phyloP scores from a whole-genome alignment of 2,113 vertebrate species.

The Rhodinocichla rosea region DNA sequence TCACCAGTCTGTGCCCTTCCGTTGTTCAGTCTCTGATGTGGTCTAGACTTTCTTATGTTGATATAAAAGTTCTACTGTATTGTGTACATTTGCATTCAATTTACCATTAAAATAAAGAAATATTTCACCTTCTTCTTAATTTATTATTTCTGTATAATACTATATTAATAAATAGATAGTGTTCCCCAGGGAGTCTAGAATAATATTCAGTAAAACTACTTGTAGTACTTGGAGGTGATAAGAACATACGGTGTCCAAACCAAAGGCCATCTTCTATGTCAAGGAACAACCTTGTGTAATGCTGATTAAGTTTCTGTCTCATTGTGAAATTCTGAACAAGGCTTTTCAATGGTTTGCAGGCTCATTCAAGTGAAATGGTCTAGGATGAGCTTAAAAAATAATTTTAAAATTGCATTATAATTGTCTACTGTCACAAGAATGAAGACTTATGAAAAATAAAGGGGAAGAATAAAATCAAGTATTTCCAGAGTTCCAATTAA shows the following conservation, averaged over 20 bases:
- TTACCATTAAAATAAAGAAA: not conserved
- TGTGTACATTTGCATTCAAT: not conserved
- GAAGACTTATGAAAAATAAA: not conserved
- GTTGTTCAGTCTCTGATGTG: not conserved
- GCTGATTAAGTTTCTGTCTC: not conserved
- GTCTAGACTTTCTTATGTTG: not conserved
- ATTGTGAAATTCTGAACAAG: not conserved
- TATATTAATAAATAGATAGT: not conserved
- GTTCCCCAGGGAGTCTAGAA: not conserved
- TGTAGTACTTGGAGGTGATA: not conserved
- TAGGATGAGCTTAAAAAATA: not conserved
- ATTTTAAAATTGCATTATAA: not conserved
- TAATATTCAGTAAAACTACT: not conserved
- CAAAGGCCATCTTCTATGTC: not conserved
- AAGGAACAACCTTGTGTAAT: not conserved
- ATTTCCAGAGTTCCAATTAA: not conserved
- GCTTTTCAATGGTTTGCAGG: not conserved
- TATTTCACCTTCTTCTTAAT: not conserved
- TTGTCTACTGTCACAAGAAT: not conserved
- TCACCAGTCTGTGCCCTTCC: not conserved
- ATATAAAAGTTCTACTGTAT: not conserved
- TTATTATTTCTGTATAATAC: not conserved
- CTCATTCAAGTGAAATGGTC: not conserved
- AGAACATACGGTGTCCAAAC: not conserved
- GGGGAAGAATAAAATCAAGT: not conserved